Percentiles rank a stretch among this genome's conserved stretches.
phyloP scores from a whole-genome alignment of 2,888 invertebrate species.

The Scelioninae gen. 1 region DNA sequence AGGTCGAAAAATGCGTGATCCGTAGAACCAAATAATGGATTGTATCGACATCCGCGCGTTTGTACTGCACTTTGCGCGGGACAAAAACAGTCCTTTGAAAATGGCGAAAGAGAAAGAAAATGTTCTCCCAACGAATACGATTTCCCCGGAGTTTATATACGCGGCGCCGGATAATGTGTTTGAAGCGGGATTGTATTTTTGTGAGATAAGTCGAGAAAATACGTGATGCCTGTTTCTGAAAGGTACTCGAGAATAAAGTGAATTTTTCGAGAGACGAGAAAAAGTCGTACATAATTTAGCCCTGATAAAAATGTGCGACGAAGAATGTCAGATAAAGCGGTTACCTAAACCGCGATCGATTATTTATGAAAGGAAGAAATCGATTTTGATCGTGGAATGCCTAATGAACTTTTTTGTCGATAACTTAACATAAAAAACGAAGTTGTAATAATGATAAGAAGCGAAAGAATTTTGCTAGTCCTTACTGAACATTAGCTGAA shows the following conservation, averaged over 20 bases:
- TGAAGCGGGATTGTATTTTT: slow-evolving; percentile 65
- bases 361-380: slow-evolving; percentile 10
- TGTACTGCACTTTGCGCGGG: background rate
- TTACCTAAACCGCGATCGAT: slow-evolving; percentile 21
- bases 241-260: slow-evolving; percentile 63
- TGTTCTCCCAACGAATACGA: slow-evolving; percentile 45
- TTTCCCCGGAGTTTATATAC: slow-evolving; percentile 62
- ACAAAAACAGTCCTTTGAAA: no score
- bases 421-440: no score
- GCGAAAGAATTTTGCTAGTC: no score
- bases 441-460: no score
- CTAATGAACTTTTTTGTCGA: no score
- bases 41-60: slow-evolving; percentile 31
- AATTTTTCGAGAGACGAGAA: slow-evolving; percentile 59
- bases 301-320: slow-evolving; percentile 45
- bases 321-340: slow-evolving; percentile 10
- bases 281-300: slow-evolving; percentile 60
- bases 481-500: no score
- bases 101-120: slow-evolving; percentile 42
- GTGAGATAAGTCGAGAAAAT: slow-evolving; percentile 64
- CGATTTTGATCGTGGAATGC: no score
- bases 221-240: slow-evolving; percentile 65
- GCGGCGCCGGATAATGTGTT: slow-evolving; percentile 58
- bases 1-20: no score
- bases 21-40: slow-evolving; percentile 40